Base-by-base conservation (phyloP, 53 echinoderm and acorn worm species). In the Paracentrotus lividus region DNA sequence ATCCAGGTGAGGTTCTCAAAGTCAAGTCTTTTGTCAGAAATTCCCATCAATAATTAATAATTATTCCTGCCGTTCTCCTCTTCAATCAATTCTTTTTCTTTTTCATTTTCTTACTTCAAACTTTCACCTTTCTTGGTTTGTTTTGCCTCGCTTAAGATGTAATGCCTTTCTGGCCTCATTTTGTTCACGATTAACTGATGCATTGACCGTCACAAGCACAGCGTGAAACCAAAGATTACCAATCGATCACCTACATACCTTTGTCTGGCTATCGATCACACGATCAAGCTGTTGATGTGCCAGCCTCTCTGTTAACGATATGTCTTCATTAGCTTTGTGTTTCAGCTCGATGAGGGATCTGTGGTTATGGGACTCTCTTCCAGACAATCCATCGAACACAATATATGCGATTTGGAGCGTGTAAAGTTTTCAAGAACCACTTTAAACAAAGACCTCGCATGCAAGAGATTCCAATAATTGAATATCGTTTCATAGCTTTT, bases 251-350 rank as follows among this genome's bases (percentile, higher is more conserved):
- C 2, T 18, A 20, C 13, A 6, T 40, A 18, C 5, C 72, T 72
- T 72, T 72, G 72, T 72, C 40, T 72, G 40, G 72, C 72, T 40
- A 72, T 72, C 72, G 72, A 72, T 72, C 72, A 36, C 72, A 38
- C 16, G 36, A 36, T 72, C 72, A 72, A 38, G 72, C 72, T 72
- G 40, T 3, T 72, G 20, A 18, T 16, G 36, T 72, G 72, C 36
- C 40, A 18, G 20, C 40, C 72, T 20, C 38, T 72, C 40, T 9
- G 40, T 72, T 15, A 38, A 21, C 7, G 36, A 72, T 72, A 72
- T 15, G 18, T 40, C 72, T 38, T 40, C 18, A 38, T 72, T 38
- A 16, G 36, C 36, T 72, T 51, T 40, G 72, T 72, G 36, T 72
- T 40, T 40, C 72, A 40, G 72, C 40, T 72, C 21, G 5, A 1